phyloP scores from a whole-genome alignment of 2,113 vertebrate species.

The Halcyon malimbica region DNA sequence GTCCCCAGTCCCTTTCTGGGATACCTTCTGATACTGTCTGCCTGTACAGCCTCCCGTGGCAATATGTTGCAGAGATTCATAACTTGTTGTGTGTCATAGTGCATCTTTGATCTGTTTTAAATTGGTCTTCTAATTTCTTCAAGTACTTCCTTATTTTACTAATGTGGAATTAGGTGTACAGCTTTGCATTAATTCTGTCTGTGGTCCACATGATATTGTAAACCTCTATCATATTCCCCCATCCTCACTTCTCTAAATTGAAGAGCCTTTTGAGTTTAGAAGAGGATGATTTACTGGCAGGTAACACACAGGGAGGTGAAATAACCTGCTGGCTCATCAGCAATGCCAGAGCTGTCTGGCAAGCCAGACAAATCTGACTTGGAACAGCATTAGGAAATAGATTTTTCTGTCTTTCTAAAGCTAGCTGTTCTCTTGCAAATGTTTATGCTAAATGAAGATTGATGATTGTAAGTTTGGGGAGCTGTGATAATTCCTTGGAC shows the following conservation, averaged over 20 bases:
- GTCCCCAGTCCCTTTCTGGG: neutral
- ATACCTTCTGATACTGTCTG: neutral
- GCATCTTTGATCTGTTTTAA: neutral
- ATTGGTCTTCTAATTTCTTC: neutral
- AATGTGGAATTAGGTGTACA: neutral
- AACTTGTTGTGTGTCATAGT: neutral
- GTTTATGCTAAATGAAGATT: neutral
- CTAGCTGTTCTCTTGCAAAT: neutral
- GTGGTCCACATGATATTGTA: neutral
- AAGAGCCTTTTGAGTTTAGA: neutral
- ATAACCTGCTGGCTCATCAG: slow-evolving; percentile 23
- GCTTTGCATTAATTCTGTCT: neutral
- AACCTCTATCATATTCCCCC: neutral
- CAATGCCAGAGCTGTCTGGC: neutral
- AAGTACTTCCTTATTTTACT: neutral
- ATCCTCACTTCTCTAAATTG: neutral
- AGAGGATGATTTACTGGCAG: neutral
- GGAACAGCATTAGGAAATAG: neutral
- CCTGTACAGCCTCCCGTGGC: neutral
- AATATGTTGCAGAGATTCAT: neutral
- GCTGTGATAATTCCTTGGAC: slow-evolving; percentile 12
- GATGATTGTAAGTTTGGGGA: neutral
- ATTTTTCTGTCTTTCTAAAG: neutral
- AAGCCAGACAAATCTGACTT: neutral
- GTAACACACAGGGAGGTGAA: neutral